Evolutionary conservation across 2,888 invertebrate species (phyloP).

Genomic region (Mactromeris polynyma): DNA sequence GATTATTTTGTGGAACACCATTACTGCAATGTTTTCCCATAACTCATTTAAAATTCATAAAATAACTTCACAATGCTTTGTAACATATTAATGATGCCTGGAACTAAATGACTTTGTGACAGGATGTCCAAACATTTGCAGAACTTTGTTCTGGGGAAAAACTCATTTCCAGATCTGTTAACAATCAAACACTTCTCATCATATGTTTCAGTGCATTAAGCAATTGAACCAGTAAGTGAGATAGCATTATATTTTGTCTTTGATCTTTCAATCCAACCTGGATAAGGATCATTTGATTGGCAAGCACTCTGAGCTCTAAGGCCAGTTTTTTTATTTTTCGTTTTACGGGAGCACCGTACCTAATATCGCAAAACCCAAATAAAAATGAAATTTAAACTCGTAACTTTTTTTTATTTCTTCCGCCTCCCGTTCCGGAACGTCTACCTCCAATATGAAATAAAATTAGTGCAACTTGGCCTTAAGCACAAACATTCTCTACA

Average conservation of each 20-base stretch:
- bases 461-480: too few species aligned
- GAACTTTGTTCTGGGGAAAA: background rate
- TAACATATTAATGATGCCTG: background rate
- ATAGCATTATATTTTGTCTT: background rate
- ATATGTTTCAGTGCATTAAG: background rate
- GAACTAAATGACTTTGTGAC: background rate
- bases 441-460: too few species aligned
- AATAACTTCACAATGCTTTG: background rate
- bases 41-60: background rate
- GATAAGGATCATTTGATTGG: slow-evolving; percentile 17
- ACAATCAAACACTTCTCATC: background rate
- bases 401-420: too few species aligned
- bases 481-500: too few species aligned
- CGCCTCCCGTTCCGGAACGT: too few species aligned
- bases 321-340: too few species aligned
- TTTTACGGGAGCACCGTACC: too few species aligned
- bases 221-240: background rate
- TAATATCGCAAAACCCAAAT: too few species aligned
- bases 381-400: too few species aligned
- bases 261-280: background rate
- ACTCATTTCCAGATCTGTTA: slow-evolving; percentile 6
- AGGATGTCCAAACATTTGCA: background rate
- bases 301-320: too few species aligned
- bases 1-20: background rate
- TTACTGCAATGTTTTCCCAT: background rate